Evolutionary conservation across 2,113 vertebrate species (phyloP), one percentile per base, ranked within the genome.

Genomic region (Nycticryphes semicollaris): DNA sequence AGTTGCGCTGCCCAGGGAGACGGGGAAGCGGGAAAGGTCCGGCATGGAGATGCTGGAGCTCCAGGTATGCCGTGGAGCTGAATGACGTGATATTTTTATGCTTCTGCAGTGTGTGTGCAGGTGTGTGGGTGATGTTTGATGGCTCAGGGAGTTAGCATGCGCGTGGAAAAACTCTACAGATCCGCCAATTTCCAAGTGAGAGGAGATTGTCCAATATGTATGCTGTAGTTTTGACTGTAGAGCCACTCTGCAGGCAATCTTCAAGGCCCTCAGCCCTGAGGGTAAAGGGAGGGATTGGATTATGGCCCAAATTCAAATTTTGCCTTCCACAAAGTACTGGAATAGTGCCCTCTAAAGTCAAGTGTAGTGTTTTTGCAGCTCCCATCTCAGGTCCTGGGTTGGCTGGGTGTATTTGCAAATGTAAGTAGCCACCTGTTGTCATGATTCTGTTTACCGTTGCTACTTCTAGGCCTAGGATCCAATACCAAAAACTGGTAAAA

Each of bases 61-160:
- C 95, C 93, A 78, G 64, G 30, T 62, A 21, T 66, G 41, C 73
- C 5, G 50, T 92, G 72, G 89, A 90, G 75, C 59, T 89, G 60
- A 91, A 79, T 56, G 90, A 31, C 0, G 16, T 63, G 73, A 5
- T 87, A 22, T 51, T 86, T 92, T 92, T 89, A 73, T 92, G 95
- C 91, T 94, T 92, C 75, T 86, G 90, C 74, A 89, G 70, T 90
- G 89, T 96, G 70, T 63, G 63, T 78, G 96, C 76, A 89, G 89
- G 95, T 95, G 67, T 77, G 95, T 72, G 92, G 53, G 95, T 0
- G 81, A 84, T 85, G 89, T 83, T 87, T 53, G 70, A 87, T 94
- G 78, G 93, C 83, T 90, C 76, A 73, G 94, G 87, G 93, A 93
- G 72, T 93, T 88, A 59, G 57, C 77, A 77, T 25, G 81, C 87